phyloP scores from a whole-genome alignment of 2,888 invertebrate genomes.

The Polydrusus cervinus region DNA sequence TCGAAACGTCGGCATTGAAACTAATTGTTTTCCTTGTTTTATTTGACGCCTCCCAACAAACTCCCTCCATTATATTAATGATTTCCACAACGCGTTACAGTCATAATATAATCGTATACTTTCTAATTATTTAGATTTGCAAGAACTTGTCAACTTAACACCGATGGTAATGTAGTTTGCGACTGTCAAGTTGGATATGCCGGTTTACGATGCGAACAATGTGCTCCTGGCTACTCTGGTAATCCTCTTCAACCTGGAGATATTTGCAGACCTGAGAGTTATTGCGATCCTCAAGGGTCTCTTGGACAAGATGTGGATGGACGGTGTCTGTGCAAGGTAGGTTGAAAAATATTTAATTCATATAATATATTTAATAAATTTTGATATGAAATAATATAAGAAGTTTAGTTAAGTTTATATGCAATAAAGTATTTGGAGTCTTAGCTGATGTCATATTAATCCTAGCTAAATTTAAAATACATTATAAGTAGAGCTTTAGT shows the following conservation, averaged over 20 bases:
- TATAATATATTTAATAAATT: too few relatives aligned
- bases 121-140: constrained; percentile 78
- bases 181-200: constrained; percentile 86
- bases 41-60: too few relatives aligned
- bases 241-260: constrained; percentile 86
- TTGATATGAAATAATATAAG: constrained; percentile 1
- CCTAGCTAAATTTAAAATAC: too few relatives aligned
- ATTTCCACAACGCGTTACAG: too few relatives aligned
- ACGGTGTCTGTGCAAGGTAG: constrained; percentile 82
- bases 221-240: constrained; percentile 86
- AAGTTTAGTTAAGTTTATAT: neutral
- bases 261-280: constrained; percentile 76
- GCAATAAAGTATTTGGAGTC: too few relatives aligned
- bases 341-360: constrained; percentile 27
- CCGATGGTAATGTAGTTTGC: constrained; percentile 84
- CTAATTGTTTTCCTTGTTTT: too few relatives aligned
- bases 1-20: too few relatives aligned
- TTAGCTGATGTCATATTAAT: too few relatives aligned
- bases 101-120: too few relatives aligned
- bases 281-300: constrained; percentile 87
- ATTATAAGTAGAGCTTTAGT: neutral
- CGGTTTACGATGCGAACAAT: constrained; percentile 85
- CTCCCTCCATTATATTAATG: too few relatives aligned
- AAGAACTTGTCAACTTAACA: constrained; percentile 83
- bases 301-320: constrained; percentile 73